Conservation (phyloP, 2,113 vertebrate genomes). For the Epinephelus cyanopodus region DNA sequence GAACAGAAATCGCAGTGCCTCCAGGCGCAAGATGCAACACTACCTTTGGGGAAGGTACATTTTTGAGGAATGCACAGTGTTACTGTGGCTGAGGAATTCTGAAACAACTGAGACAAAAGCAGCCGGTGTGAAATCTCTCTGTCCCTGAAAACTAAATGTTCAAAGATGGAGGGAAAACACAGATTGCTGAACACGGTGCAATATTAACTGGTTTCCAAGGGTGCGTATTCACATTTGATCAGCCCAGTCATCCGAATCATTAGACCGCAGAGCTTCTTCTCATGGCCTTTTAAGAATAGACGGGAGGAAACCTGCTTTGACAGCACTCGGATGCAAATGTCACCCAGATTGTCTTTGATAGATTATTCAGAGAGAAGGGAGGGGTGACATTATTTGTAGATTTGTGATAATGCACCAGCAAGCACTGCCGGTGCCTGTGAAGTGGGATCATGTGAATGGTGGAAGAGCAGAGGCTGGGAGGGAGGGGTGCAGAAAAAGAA, state of each 20-base stretch:
- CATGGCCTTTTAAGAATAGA: slow-evolving; percentile 56
- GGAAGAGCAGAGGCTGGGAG: slow-evolving; percentile 2
- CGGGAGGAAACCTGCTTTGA: slow-evolving; percentile 61
- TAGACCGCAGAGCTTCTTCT: slow-evolving; percentile 56
- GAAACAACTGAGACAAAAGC: slow-evolving; percentile 13
- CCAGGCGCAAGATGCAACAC: slow-evolving; percentile 1
- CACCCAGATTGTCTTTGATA: slow-evolving; percentile 62
- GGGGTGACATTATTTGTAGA: slow-evolving; percentile 66
- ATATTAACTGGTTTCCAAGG: slow-evolving; percentile 57
- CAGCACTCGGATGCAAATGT: slow-evolving; percentile 61
- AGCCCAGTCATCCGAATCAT: slow-evolving; percentile 65
- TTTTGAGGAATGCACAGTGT: neutral
- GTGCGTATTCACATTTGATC: slow-evolving; percentile 57
- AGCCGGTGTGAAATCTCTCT: slow-evolving; percentile 13
- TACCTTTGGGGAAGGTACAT: neutral
- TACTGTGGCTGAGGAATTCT: slow-evolving; percentile 18
- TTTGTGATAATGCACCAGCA: slow-evolving; percentile 65
- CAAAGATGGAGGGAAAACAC: neutral
- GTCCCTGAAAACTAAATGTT: slow-evolving; percentile 30
- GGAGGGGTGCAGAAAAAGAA: neutral
- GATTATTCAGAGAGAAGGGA: slow-evolving; percentile 64
- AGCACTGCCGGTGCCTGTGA: slow-evolving; percentile 33
- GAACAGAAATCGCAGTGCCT: neutral
- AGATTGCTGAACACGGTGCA: slow-evolving; percentile 47
- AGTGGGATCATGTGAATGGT: slow-evolving; percentile 39